These are phyloP conservation scores for Dasypolia templi DNA, from an alignment of 2,888 invertebrate species.

Conservation along the genomic window DNA sequence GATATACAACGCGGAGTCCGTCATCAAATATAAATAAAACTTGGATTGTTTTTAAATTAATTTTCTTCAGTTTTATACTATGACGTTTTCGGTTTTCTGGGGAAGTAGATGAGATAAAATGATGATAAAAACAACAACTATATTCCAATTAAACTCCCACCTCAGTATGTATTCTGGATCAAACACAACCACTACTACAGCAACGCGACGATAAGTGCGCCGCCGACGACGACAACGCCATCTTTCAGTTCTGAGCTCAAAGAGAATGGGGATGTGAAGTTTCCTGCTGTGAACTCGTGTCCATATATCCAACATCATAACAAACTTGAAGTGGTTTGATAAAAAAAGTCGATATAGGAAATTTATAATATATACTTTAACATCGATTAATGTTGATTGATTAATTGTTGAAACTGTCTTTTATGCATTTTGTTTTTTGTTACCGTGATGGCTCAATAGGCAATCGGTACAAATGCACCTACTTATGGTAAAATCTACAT, in stretches of 20 bases:
- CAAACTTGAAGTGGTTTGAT: not conserved
- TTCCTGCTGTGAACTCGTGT: conserved; percentile 82
- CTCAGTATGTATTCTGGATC: conserved; percentile 61
- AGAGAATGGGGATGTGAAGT: conserved; percentile 86
- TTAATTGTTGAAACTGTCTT: not conserved
- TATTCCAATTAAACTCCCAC: conserved; percentile 50
- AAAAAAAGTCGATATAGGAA: conserved; percentile 1
- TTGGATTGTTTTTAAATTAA: conserved; percentile 71
- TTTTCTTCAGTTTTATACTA: conserved; percentile 69
- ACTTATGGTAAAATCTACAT: not conserved
- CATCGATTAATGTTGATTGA: conserved; percentile 4
- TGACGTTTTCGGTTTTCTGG: no score
- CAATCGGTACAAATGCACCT: not conserved
- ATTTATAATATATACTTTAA: not conserved
- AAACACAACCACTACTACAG: conserved; percentile 77
- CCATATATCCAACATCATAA: no score
- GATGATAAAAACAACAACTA: conserved; percentile 23
- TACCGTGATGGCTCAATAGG: not conserved
- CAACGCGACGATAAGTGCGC: conserved; percentile 94
- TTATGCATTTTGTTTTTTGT: not conserved
- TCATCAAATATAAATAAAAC: conserved; percentile 75
- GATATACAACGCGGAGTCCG: conserved; percentile 60
- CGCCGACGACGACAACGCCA: conserved; percentile 90
- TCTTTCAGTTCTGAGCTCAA: conserved; percentile 79
- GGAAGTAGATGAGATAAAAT: no score